Conservation (phyloP, 2,113 vertebrate species). For the Hemibagrus wyckioides region DNA sequence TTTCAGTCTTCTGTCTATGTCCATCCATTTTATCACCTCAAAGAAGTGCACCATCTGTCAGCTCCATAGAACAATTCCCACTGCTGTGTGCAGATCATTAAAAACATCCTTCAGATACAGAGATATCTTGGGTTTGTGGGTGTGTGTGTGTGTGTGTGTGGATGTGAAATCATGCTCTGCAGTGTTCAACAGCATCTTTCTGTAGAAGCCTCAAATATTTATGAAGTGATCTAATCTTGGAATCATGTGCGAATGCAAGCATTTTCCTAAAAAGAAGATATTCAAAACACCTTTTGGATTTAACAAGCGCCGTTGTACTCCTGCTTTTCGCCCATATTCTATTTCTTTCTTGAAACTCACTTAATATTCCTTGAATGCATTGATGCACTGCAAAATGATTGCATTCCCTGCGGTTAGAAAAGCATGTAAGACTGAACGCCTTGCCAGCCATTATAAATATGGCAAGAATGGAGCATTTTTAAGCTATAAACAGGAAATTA, state of each 20-base stretch:
- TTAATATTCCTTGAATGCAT: constrained; percentile 45
- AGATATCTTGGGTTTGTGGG: neutral
- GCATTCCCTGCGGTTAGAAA: neutral
- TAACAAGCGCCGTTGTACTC: constrained; percentile 11
- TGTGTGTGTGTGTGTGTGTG: constrained; percentile 24
- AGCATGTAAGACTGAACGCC: neutral
- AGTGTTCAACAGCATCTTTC: constrained; percentile 24
- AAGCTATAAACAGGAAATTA: constrained; percentile 20
- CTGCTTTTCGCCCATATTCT: constrained; percentile 16
- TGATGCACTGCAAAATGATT: constrained; percentile 9
- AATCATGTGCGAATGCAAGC: constrained; percentile 27
- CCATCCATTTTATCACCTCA: constrained; percentile 10
- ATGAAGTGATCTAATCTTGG: constrained; percentile 60
- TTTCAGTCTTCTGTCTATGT: constrained; percentile 12
- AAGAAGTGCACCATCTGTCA: constrained; percentile 15
- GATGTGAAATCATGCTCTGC: constrained; percentile 31
- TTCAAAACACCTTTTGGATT: constrained; percentile 26
- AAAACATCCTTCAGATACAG: constrained; percentile 28
- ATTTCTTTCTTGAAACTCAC: constrained; percentile 26
- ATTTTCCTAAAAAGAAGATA: constrained; percentile 27
- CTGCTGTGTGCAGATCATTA: constrained; percentile 31
- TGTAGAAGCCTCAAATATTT: constrained; percentile 62
- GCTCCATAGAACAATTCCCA: neutral
- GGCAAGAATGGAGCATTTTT: neutral
- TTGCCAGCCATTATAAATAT: neutral